A percentile compares a stretch with the other conserved stretches of the same genome.
Evolutionary conservation across 2,888 invertebrate species (phyloP).

Genomic region (Cheilosia soror): DNA sequence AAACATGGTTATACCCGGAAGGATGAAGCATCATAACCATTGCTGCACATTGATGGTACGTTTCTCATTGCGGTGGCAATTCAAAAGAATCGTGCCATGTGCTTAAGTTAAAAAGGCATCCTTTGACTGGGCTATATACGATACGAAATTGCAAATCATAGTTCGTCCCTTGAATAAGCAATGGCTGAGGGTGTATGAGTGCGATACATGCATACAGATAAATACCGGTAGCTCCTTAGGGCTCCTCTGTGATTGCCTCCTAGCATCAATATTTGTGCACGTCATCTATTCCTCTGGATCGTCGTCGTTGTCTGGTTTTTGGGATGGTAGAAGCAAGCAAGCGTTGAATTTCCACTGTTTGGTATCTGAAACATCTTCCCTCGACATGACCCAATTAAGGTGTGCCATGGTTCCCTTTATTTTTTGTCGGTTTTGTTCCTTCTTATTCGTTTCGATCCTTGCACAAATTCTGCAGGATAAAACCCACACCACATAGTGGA

Average conservation of each 20-base stretch:
- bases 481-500: slow-evolving; percentile 26
- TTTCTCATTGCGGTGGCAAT: slow-evolving; percentile 59
- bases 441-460: slow-evolving; percentile 38
- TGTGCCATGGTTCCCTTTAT: slow-evolving; percentile 32
- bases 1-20: slow-evolving; percentile 58
- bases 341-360: slow-evolving; percentile 40
- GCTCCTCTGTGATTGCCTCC: slow-evolving; percentile 30
- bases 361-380: slow-evolving; percentile 54
- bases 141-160: slow-evolving; percentile 64
- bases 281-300: slow-evolving; percentile 49
- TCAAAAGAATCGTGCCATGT: slow-evolving; percentile 70
- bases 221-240: slow-evolving; percentile 33
- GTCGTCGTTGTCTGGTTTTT: not conserved
- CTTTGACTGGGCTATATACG: slow-evolving; percentile 46
- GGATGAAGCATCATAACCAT: slow-evolving; percentile 1
- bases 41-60: slow-evolving; percentile 22
- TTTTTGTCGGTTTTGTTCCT: slow-evolving; percentile 20
- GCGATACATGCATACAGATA: slow-evolving; percentile 48
- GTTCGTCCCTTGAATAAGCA: slow-evolving; percentile 65
- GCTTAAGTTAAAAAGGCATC: slow-evolving; percentile 65
- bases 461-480: slow-evolving; percentile 38
- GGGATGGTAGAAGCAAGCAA: slow-evolving; percentile 14
- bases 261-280: slow-evolving; percentile 70
- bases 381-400: slow-evolving; percentile 69
- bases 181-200: slow-evolving; percentile 30